phyloP scores from a whole-genome alignment of 2,888 invertebrate genomes.

The Rhingia rostrata region DNA sequence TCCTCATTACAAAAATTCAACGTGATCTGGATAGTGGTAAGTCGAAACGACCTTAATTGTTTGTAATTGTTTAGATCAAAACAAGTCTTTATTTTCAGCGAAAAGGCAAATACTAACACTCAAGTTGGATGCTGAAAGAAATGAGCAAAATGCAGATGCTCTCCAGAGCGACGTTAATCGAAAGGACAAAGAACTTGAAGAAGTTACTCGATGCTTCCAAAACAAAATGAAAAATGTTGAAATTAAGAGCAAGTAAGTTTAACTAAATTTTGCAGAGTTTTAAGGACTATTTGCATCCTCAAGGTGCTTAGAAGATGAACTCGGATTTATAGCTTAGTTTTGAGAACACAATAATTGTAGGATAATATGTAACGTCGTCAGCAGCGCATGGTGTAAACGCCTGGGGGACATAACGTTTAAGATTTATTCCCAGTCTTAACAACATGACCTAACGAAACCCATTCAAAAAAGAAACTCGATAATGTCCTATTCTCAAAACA shows the following conservation, averaged over 20 bases:
- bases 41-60: conserved; percentile 2
- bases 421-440: too few relatives aligned
- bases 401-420: too few relatives aligned
- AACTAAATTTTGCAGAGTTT: conserved; percentile 76
- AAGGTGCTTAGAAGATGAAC: neutral
- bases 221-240: conserved; percentile 77
- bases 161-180: conserved; percentile 75
- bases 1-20: conserved; percentile 80
- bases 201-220: conserved; percentile 77
- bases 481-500: too few relatives aligned
- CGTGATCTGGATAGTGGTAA: conserved; percentile 80
- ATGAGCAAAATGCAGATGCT: conserved; percentile 75
- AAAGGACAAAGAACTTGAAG: conserved; percentile 75
- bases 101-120: conserved; percentile 78
- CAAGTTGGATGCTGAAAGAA: conserved; percentile 77
- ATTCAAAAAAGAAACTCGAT: too few relatives aligned
- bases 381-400: too few relatives aligned
- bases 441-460: too few relatives aligned
- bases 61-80: neutral
- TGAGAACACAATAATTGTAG: too few relatives aligned
- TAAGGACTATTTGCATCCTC: conserved; percentile 67
- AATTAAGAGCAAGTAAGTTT: conserved; percentile 79
- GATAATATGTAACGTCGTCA: too few relatives aligned
- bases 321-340: too few relatives aligned
- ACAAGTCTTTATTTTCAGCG: conserved; percentile 73